Evolutionary conservation across 2,888 invertebrate genomes (phyloP).

Genomic region (Parasteatoda lunata): DNA sequence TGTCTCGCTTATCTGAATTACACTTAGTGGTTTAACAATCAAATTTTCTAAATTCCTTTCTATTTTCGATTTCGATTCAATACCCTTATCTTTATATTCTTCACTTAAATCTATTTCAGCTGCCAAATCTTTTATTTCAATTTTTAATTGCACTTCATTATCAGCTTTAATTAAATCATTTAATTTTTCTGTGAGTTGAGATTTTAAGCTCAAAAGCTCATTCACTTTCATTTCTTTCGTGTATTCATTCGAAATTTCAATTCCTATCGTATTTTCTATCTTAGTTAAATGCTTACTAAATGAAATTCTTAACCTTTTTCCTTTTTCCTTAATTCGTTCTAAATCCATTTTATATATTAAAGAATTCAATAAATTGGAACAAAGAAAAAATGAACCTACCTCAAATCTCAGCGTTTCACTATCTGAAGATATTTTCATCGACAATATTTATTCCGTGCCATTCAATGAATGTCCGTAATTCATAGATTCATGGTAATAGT

Average conservation of each 20-base stretch:
- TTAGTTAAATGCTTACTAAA: background rate
- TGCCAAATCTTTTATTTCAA: background rate
- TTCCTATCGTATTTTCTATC: background rate
- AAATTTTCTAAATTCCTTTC: background rate
- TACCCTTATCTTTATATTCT: background rate
- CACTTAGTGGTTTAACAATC: slow-evolving; percentile 3
- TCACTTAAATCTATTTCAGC: background rate
- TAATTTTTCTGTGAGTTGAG: slow-evolving; percentile 16
- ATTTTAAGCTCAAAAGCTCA: slow-evolving; percentile 7
- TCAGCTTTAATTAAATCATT: background rate
- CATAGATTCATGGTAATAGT: too few relatives aligned
- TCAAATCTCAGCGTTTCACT: too few relatives aligned
- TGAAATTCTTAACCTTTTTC: background rate
- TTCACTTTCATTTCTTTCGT: background rate
- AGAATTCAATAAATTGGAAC: background rate
- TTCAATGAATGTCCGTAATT: too few relatives aligned
- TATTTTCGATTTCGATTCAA: background rate
- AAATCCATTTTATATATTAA: background rate
- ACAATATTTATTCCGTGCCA: too few relatives aligned
- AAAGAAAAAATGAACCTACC: background rate
- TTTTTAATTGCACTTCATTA: background rate
- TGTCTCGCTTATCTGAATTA: background rate
- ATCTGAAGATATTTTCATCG: too few relatives aligned
- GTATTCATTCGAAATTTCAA: background rate
- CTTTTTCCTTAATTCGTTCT: background rate